Evolutionary conservation across 1,140 invertebrate genomes (phyloP).

Genomic region (Eupeodes corollae): DNA sequence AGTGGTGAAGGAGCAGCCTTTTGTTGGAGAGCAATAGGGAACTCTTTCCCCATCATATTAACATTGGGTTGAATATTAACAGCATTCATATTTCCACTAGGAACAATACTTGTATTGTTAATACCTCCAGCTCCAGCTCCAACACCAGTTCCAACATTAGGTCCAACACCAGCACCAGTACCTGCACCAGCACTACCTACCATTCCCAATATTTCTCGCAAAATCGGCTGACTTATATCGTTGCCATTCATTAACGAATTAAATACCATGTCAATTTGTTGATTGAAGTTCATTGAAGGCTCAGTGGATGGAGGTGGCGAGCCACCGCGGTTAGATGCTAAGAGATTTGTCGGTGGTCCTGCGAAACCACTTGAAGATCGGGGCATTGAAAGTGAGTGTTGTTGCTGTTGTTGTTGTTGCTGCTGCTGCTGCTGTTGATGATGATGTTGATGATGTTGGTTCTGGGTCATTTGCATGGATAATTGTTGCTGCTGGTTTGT

Average conservation of each 20-base stretch:
- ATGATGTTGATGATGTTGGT: constrained; percentile 4
- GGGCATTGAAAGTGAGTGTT: constrained; percentile 2
- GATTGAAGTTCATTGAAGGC: constrained; percentile 26
- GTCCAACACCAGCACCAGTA: constrained; percentile 6
- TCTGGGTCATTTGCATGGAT: constrained; percentile 5
- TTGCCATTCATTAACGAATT: constrained; percentile 35
- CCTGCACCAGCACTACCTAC: constrained; percentile 8
- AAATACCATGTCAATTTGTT: constrained; percentile 35
- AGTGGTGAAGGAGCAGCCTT: constrained; percentile 6
- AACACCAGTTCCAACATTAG: constrained; percentile 2
- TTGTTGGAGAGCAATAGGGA: constrained; percentile 4
- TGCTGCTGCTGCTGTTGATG: constrained; percentile 1
- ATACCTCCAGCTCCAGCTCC: constrained; percentile 3
- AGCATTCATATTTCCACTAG: neutral
- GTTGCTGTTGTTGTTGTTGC: constrained; percentile 6
- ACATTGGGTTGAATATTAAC: no score
- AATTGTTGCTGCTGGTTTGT: constrained; percentile 17
- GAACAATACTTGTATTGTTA: neutral
- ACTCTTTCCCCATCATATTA: no score
- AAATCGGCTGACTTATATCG: constrained; percentile 31
- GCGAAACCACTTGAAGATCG: neutral
- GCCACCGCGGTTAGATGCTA: neutral
- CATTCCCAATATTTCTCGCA: constrained; percentile 30
- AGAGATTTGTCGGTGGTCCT: constrained; percentile 2
- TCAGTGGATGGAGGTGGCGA: neutral